Conservation (phyloP, 2,113 vertebrate species). For the Protobothrops flavoviridis region DNA sequence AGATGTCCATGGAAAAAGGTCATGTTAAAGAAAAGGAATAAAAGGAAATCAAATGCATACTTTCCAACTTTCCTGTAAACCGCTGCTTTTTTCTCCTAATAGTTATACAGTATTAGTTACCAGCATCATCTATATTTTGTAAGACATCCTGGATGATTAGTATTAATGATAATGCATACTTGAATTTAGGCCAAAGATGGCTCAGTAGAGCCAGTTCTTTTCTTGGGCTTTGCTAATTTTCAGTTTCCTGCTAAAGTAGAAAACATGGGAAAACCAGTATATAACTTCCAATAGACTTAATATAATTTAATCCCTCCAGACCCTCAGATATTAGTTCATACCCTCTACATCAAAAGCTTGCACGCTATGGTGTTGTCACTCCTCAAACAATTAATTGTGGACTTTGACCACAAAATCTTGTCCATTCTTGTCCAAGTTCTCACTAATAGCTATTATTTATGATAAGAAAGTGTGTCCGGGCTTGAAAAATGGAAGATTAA, state of each 20-base stretch:
- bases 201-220: not conserved
- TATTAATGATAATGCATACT: not conserved
- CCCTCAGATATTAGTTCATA: not conserved
- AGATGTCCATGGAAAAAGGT: not conserved
- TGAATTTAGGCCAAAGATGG: not conserved
- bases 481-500: not conserved
- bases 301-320: not conserved
- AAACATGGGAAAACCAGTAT: not conserved
- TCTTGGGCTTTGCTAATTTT: not conserved
- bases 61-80: not conserved
- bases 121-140: not conserved
- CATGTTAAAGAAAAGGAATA: not conserved
- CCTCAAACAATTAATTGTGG: not conserved
- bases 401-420: not conserved
- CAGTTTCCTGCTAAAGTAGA: not conserved
- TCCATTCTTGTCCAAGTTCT: not conserved
- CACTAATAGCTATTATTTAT: not conserved
- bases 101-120: not conserved
- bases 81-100: not conserved
- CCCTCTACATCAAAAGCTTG: not conserved
- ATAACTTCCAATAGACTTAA: not conserved
- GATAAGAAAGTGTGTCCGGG: not conserved
- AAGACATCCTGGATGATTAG: not conserved
- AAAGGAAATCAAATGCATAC: not conserved
- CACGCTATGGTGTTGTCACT: not conserved